These are phyloP conservation scores for Drosophila nigricruria DNA, from an alignment of 2,888 invertebrate species.

Conservation along the genomic window DNA sequence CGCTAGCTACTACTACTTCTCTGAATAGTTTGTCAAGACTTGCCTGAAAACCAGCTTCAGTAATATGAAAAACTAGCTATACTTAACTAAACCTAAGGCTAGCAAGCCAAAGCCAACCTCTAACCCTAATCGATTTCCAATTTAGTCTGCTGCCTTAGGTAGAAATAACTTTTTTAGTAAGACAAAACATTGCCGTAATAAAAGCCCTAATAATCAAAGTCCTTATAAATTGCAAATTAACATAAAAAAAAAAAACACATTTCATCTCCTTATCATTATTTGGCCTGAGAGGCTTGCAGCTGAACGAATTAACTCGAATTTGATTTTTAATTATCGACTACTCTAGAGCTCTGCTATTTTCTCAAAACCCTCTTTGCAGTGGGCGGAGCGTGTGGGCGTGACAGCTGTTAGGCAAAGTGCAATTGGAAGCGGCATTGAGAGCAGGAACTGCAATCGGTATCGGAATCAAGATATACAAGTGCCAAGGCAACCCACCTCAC, in stretches of 20 bases:
- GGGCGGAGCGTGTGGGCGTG: conserved; percentile 37
- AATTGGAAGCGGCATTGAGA: conserved; percentile 47
- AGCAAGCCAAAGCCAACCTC: no score
- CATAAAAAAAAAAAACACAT: background rate
- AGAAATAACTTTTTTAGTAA: background rate
- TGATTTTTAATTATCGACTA: conserved; percentile 49
- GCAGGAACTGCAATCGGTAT: conserved; percentile 51
- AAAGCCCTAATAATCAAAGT: background rate
- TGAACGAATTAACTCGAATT: conserved; percentile 36
- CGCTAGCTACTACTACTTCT: no score
- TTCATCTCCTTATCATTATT: background rate
- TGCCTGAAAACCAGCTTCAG: no score
- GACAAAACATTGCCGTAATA: background rate
- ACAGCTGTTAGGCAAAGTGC: conserved; percentile 40
- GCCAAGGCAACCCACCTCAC: background rate
- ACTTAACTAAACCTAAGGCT: background rate
- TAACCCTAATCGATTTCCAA: background rate
- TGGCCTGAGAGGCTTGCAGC: background rate
- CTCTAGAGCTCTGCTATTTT: conserved; percentile 9
- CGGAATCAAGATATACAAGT: conserved; percentile 49
- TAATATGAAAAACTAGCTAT: background rate
- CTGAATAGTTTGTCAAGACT: no score
- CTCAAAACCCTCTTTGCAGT: conserved; percentile 23
- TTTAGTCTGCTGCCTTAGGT: background rate
- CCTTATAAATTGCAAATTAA: background rate